Conservation (phyloP, 2,888 invertebrate genomes). For the Lithodes maja region DNA sequence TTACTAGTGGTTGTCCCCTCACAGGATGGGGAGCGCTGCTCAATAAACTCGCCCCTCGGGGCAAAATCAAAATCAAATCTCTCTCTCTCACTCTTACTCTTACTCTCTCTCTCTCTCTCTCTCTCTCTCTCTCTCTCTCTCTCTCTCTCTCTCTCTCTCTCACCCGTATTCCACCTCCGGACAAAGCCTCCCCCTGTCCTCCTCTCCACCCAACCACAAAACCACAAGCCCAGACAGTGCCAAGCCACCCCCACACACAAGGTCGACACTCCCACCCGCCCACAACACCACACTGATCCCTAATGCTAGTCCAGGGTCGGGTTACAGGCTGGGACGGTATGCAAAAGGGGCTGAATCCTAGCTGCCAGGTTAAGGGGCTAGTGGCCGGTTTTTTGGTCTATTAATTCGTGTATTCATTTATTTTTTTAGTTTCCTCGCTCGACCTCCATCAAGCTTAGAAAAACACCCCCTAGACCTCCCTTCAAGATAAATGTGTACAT, state of each 20-base stretch:
- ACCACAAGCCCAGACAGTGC: conserved; percentile 19
- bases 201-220: conserved; percentile 14
- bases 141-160: background rate
- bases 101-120: background rate
- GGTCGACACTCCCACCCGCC: background rate
- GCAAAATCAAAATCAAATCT: too few species aligned
- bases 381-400: too few species aligned
- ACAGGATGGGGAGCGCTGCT: too few species aligned
- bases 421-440: too few species aligned
- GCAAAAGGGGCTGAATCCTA: background rate
- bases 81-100: background rate
- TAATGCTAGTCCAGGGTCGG: background rate
- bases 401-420: too few species aligned
- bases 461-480: too few species aligned
- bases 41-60: too few species aligned
- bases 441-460: too few species aligned
- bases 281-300: background rate
- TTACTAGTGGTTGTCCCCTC: too few species aligned
- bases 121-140: background rate
- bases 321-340: background rate
- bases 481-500: too few species aligned
- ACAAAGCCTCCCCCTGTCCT: background rate
- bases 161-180: background rate
- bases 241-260: background rate
- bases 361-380: too few species aligned